These are phyloP conservation scores for Cataglyphis rosenhaueri DNA, from an alignment of 2,888 invertebrate genomes.

Conservation along the genomic window DNA sequence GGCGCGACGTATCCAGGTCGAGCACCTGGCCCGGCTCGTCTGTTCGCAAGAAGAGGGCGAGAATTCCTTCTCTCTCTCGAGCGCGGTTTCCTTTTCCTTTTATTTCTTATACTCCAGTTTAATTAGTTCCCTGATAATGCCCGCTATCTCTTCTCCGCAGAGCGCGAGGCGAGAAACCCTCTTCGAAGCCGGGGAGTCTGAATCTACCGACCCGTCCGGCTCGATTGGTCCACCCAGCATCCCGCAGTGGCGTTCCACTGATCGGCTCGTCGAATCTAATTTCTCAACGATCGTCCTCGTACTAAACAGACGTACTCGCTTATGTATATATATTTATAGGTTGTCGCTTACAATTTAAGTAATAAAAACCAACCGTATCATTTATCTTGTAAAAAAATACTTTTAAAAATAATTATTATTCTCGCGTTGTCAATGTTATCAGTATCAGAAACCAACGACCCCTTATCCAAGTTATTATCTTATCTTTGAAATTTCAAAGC, in stretches of 20 bases:
- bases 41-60: constrained; percentile 77
- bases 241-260: constrained; percentile 37
- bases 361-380: background rate
- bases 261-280: constrained; percentile 56
- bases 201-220: constrained; percentile 48
- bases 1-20: constrained; percentile 34
- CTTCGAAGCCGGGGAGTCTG: constrained; percentile 39
- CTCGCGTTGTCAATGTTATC: background rate
- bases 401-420: background rate
- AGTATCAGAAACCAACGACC: background rate
- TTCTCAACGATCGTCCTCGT: constrained; percentile 49
- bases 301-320: constrained; percentile 13
- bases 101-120: constrained; percentile 83
- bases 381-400: background rate
- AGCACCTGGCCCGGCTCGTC: constrained; percentile 44
- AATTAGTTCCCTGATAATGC: constrained; percentile 84
- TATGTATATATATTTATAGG: background rate
- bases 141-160: constrained; percentile 78
- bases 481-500: background rate
- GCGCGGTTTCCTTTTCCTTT: constrained; percentile 75
- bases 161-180: constrained; percentile 63
- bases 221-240: constrained; percentile 6
- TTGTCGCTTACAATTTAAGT: background rate
- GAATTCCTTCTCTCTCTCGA: constrained; percentile 65
- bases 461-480: background rate